Base-by-base conservation (phyloP, 2,797 vertebrate genomes). In the Dromococcyx pavoninus region DNA sequence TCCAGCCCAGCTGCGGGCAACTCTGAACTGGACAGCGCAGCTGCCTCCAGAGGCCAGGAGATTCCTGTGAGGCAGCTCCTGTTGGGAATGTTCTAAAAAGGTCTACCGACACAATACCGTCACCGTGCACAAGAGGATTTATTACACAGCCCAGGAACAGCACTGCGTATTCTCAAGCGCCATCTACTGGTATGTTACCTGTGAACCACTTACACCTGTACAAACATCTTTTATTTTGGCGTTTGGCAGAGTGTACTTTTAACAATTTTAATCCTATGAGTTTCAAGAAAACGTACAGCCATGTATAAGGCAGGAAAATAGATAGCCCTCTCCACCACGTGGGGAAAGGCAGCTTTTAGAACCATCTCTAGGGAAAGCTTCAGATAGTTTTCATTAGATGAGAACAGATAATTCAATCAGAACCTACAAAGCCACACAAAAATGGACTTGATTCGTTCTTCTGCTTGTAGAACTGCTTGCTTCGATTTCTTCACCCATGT, bases 161-260 rank as follows among this genome's bases (percentile, higher is more conserved):
- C 32, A 32, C 86, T 17, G 54, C 17, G 0, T 46, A 24, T 93
- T 92, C 92, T 89, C 87, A 74, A 27, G 50, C 86, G 91, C 95
- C 94, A 95, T 56, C 96, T 96, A 9, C 95, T 27, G 94, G 72
- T 13, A 1, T 9, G 66, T 70, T 30, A 11, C 22, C 50, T 1
- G 17, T 17, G 14, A 86, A 33, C 46, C 12, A 12, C 30, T 48
- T 8, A 12, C 23, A 2, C 1, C 7, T 6, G 0, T 44, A 2
- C 23, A 2, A 8, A 17, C 0, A 9, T 8, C 46, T 28, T 10
- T n/a, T 7, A 0, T 30, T 18, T 48, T 1, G 41, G 21, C 21
- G 1, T 28, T 32, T 9, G 41, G 18, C 76, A 69, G 37, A 25
- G 33, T 3, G 12, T 0, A 1, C 7, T 28, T 65, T 46, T 35